These are phyloP conservation scores for Terebella lapidaria DNA, from an alignment of 2,888 invertebrate genomes.

Conservation along the genomic window DNA sequence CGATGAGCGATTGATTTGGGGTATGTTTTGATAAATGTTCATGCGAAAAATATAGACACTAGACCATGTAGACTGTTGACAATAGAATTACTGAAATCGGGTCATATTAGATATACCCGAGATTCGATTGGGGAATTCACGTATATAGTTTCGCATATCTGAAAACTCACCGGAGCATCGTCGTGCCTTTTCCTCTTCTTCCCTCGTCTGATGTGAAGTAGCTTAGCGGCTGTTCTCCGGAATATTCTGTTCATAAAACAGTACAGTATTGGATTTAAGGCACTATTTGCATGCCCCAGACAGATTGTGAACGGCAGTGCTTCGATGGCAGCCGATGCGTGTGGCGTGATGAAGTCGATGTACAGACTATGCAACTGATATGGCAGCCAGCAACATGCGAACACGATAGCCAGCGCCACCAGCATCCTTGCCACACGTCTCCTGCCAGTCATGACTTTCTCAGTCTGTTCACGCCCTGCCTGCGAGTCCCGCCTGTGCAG, in stretches of 20 bases:
- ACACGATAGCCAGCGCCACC: conserved; percentile 68
- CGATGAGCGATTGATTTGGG: no score
- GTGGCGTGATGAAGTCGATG: conserved; percentile 59
- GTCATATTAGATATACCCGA: no score
- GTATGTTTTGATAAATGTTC: no score
- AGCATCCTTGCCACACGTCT: conserved; percentile 73
- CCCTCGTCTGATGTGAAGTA: not conserved
- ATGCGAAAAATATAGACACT: no score
- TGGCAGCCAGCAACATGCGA: conserved; percentile 74
- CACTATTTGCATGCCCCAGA: conserved; percentile 71
- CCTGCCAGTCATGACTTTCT: not conserved
- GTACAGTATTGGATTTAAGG: conserved; percentile 72
- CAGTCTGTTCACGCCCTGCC: not conserved
- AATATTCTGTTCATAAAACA: conserved; percentile 72
- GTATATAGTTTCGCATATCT: no score
- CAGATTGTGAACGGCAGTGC: conserved; percentile 64
- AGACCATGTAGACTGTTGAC: no score
- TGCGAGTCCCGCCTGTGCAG: not conserved
- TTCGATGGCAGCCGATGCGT: conserved; percentile 41
- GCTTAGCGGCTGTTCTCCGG: conserved; percentile 49
- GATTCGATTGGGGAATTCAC: no score
- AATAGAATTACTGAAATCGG: no score
- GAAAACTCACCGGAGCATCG: not conserved
- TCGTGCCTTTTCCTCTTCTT: not conserved
- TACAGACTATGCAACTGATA: conserved; percentile 68